Evolutionary conservation across 1,140 invertebrate species (phyloP).

Genomic region (Olivierus martensii): DNA sequence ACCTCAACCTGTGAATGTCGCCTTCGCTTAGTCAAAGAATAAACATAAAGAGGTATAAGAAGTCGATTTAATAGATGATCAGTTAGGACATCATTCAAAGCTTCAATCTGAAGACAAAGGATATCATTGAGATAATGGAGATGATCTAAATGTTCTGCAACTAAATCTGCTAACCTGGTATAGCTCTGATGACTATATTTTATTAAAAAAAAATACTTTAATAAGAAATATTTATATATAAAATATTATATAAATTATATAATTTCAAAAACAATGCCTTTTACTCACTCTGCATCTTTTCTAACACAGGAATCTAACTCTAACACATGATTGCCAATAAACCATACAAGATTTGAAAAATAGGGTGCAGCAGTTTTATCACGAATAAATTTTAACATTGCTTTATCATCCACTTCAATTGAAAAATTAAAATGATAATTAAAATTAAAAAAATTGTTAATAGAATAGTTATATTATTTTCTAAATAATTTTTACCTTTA

Average conservation of each 20-base stretch:
- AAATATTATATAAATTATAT: not conserved
- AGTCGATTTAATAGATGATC: slow-evolving; percentile 88
- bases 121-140: slow-evolving; percentile 98
- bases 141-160: slow-evolving; percentile 95
- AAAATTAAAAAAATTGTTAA: too few species aligned
- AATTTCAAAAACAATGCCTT: slow-evolving; percentile 4
- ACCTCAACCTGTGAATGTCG: too few species aligned
- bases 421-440: slow-evolving; percentile 9
- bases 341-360: slow-evolving; percentile 98
- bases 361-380: slow-evolving; percentile 92
- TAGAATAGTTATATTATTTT: too few species aligned
- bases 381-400: slow-evolving; percentile 90
- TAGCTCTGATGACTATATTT: slow-evolving; percentile 71
- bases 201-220: not conserved
- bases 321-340: slow-evolving; percentile 95
- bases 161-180: slow-evolving; percentile 74
- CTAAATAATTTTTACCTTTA: slow-evolving; percentile 29
- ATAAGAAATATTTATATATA: not conserved
- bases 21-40: slow-evolving; percentile 6
- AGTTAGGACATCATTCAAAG: slow-evolving; percentile 88
- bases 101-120: slow-evolving; percentile 74
- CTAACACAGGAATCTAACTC: slow-evolving; percentile 90
- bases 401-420: slow-evolving; percentile 74
- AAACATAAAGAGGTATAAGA: slow-evolving; percentile 60
- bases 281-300: slow-evolving; percentile 79